Evolutionary conservation across 2,113 vertebrate species (phyloP), one percentile per base, ranked within the genome.

Genomic region (Perca fluviatilis): DNA sequence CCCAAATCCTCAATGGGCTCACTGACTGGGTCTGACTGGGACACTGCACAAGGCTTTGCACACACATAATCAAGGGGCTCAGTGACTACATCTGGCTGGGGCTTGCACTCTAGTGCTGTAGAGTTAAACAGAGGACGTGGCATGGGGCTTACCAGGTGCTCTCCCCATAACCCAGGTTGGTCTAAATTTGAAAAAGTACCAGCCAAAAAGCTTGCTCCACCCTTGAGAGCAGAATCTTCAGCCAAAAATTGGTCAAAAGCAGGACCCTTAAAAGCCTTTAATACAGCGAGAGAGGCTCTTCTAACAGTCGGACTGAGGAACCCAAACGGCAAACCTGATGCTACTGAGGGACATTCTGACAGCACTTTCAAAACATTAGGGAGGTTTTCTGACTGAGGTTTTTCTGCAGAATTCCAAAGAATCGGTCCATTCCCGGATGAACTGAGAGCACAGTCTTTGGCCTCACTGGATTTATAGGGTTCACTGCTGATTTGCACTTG

Each of bases 61-160:
- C 40, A 10, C 40, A 43, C 40, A 40, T 30, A 3, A 33, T 33
- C 33, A 33, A 33, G 1, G 1, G 53, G 9, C 9, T 87, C 68
- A 25, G 10, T 46, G 46, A n/a, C 33, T 16, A 25, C 46, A 56
- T 12, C 27, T 14, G 68, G 13, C 40, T 69, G 77, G 15, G 66
- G 50, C 9, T 88, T 88, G 25, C 19, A 43, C 64, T 77, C 47
- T 6, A 96, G 12, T 10, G 43, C 47, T 3, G 95, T 96, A 14
- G 95, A 96, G 87, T 93, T 96, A 14, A 96, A 85, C 61, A 90
- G 84, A 14, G 95, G 95, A 3, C 6, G 69, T 8, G 93, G 89
- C 73, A 95, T 80, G 3, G 95, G 93, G 84, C 93, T 95, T 62
- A 94, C 93, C 5, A 94, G 69, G 12, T 73, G 47, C 21, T 84